These are phyloP conservation scores for Bombus superbus DNA, from an alignment of 1,140 invertebrate genomes.

Conservation along the genomic window DNA sequence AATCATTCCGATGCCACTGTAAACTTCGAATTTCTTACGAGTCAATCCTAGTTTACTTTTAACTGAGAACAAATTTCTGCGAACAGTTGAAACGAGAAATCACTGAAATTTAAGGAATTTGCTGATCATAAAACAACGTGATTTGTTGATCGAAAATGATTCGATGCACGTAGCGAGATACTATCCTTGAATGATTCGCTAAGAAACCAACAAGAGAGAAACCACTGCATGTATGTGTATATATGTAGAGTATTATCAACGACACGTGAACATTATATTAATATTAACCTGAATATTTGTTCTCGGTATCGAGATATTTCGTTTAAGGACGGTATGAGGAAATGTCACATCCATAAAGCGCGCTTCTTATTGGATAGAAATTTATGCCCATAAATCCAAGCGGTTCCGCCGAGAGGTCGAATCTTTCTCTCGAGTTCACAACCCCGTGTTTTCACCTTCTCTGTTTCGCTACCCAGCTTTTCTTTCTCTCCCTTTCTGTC, in stretches of 20 bases:
- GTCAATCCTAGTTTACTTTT: background rate
- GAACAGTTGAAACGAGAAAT: too few relatives aligned
- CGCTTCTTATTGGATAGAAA: slow-evolving; percentile 76
- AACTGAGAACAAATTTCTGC: background rate
- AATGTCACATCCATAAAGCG: slow-evolving; percentile 33
- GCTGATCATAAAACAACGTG: too few relatives aligned
- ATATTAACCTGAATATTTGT: background rate
- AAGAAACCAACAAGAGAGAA: too few relatives aligned
- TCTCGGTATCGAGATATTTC: background rate
- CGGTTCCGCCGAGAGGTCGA: slow-evolving; percentile 74
- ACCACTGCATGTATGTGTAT: too few relatives aligned
- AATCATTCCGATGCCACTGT: too few relatives aligned
- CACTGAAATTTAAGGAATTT: too few relatives aligned
- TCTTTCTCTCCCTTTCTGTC: slow-evolving; percentile 52
- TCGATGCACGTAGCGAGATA: too few relatives aligned
- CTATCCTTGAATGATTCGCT: too few relatives aligned
- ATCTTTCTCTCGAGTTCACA: slow-evolving; percentile 73
- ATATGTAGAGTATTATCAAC: too few relatives aligned
- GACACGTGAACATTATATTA: too few relatives aligned
- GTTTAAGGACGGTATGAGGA: background rate
- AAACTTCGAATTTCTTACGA: background rate
- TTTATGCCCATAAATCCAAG: slow-evolving; percentile 77
- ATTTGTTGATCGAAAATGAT: too few relatives aligned
- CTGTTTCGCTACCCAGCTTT: slow-evolving; percentile 32
- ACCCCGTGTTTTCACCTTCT: slow-evolving; percentile 41